These are phyloP conservation scores for Tinea semifulvella DNA, from an alignment of 2,888 invertebrate genomes.

Conservation along the genomic window DNA sequence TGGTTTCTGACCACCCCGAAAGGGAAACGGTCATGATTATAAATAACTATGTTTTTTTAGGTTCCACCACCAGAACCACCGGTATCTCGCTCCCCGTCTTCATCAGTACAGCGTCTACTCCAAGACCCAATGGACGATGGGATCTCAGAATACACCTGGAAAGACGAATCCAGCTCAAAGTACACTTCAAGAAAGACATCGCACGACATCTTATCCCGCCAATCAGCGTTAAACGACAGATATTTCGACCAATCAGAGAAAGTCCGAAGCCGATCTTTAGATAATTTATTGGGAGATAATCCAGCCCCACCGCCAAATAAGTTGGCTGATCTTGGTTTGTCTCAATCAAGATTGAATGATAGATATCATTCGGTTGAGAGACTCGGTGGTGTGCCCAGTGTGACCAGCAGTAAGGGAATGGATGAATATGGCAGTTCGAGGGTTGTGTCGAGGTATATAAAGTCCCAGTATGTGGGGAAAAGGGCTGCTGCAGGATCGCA, in stretches of 20 bases:
- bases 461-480: constrained; percentile 84
- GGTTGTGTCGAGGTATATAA: constrained; percentile 76
- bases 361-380: constrained; percentile 83
- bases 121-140: constrained; percentile 56
- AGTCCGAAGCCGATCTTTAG: constrained; percentile 80
- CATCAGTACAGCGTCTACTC: constrained; percentile 45
- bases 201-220: constrained; percentile 79
- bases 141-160: constrained; percentile 54
- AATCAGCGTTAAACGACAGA: constrained; percentile 86
- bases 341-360: constrained; percentile 86
- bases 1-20: too few relatives aligned
- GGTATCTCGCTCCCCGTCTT: constrained; percentile 51
- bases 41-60: too few relatives aligned
- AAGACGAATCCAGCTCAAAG: constrained; percentile 30
- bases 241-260: constrained; percentile 84
- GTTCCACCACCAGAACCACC: constrained; percentile 77
- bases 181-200: constrained; percentile 69
- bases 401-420: constrained; percentile 69
- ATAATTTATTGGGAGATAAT: constrained; percentile 80
- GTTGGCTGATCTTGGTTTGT: constrained; percentile 79
- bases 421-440: constrained; percentile 74
- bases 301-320: constrained; percentile 69
- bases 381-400: constrained; percentile 69
- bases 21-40: too few relatives aligned
- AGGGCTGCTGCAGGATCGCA: constrained; percentile 86